A percentile compares a stretch with the other conserved stretches of the same genome.
Evolutionary conservation across 2,888 invertebrate species (phyloP).

Genomic region (Cloeon dipterum): DNA sequence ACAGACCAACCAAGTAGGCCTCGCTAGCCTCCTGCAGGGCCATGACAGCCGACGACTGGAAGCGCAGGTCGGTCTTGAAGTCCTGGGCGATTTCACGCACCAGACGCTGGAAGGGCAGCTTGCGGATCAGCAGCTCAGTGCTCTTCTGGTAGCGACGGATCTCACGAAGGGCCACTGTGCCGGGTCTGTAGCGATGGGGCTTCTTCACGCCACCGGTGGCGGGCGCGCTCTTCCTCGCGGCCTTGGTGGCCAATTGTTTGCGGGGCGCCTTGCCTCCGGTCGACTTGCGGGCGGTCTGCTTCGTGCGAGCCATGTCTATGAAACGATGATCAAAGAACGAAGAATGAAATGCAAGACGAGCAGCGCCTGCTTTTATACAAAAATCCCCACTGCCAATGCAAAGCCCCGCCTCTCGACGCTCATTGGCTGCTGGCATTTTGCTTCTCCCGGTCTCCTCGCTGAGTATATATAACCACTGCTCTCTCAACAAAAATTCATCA

Average conservation of each 20-base stretch:
- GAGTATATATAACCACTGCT: too few species aligned
- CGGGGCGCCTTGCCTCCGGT: slow-evolving; percentile 29
- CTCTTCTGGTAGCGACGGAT: slow-evolving; percentile 33
- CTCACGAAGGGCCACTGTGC: slow-evolving; percentile 43
- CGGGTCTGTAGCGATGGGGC: slow-evolving; percentile 27
- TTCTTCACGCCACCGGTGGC: slow-evolving; percentile 29
- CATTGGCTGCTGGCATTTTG: too few species aligned
- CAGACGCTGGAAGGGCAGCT: slow-evolving; percentile 26
- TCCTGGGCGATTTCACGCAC: slow-evolving; percentile 28
- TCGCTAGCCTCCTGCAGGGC: slow-evolving; percentile 20
- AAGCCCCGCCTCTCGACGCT: too few species aligned
- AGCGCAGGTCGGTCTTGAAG: slow-evolving; percentile 20
- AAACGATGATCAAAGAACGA: too few species aligned
- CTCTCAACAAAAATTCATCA: too few species aligned
- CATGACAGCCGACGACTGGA: slow-evolving; percentile 18
- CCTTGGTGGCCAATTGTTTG: slow-evolving; percentile 28
- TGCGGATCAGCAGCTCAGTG: slow-evolving; percentile 27
- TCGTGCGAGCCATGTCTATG: slow-evolving; percentile 27
- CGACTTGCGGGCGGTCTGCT: slow-evolving; percentile 29
- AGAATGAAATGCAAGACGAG: too few species aligned
- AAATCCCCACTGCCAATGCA: too few species aligned
- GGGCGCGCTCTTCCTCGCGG: slow-evolving; percentile 25
- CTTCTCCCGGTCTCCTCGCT: too few species aligned
- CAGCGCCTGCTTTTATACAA: too few species aligned
- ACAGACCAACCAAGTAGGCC: slow-evolving; percentile 39